These are phyloP conservation scores for Tetranychus truncatus DNA, from an alignment of 2,888 invertebrate species.

Conservation along the genomic window DNA sequence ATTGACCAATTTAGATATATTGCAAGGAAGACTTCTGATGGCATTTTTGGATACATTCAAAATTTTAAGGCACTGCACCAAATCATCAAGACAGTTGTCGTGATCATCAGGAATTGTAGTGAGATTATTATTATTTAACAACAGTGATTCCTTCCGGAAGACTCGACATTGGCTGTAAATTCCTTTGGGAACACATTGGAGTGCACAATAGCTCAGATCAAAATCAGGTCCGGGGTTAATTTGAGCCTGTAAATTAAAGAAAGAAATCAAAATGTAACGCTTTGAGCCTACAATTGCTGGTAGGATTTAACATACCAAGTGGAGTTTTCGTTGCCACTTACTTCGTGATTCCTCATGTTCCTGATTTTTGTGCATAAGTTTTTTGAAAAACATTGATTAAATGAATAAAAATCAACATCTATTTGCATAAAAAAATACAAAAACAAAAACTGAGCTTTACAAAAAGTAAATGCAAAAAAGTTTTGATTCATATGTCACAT, in stretches of 20 bases:
- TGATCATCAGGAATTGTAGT: not conserved
- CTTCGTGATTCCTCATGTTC: not conserved
- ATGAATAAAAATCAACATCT: no score
- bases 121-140: not conserved
- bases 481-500: no score
- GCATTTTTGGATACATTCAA: not conserved
- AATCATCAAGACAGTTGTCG: not conserved
- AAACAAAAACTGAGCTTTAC: no score
- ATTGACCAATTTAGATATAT: not conserved
- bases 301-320: not conserved
- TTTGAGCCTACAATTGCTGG: not conserved
- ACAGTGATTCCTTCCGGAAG: not conserved
- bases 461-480: no score
- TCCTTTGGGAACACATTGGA: not conserved
- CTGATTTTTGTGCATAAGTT: not conserved
- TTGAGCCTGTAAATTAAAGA: not conserved
- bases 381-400: no score
- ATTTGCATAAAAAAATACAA: no score
- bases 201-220: not conserved
- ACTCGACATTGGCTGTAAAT: not conserved
- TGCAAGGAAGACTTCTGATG: not conserved
- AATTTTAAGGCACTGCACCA: not conserved
- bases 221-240: not conserved
- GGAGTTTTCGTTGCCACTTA: not conserved
- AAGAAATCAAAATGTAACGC: not conserved